Conservation (phyloP, 2,888 invertebrate genomes). For the Phania funesta region DNA sequence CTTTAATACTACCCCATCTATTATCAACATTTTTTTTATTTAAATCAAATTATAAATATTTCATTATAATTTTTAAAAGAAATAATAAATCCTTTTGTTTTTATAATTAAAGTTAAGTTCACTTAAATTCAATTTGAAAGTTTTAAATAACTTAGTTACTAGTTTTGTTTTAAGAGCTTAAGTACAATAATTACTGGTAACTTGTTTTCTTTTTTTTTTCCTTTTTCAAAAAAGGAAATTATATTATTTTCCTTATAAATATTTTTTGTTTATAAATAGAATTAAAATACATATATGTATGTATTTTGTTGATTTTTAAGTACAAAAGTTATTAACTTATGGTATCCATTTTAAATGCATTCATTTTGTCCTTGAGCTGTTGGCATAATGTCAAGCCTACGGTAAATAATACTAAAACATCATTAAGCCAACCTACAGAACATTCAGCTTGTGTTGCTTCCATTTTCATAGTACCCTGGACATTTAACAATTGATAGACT, state of each 20-base stretch:
- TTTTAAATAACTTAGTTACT: constrained; percentile 46
- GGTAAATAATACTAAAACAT: constrained; percentile 92
- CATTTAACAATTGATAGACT: constrained; percentile 91
- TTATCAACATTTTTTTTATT: constrained; percentile 19
- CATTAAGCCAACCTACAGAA: constrained; percentile 95
- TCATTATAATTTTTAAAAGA: constrained; percentile 5
- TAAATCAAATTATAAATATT: background rate
- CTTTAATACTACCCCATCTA: constrained; percentile 2
- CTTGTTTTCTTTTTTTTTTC: background rate
- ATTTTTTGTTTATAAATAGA: constrained; percentile 23
- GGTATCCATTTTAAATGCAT: constrained; percentile 70
- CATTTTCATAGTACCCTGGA: constrained; percentile 91
- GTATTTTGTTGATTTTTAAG: background rate
- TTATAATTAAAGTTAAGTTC: background rate
- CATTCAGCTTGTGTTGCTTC: constrained; percentile 95
- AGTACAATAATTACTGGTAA: constrained; percentile 44
- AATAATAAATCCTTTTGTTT: constrained; percentile 40
- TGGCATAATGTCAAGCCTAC: constrained; percentile 95
- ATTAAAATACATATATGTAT: background rate
- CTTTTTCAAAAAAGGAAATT: constrained; percentile 46
- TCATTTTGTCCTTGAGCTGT: constrained; percentile 96
- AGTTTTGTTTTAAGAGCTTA: constrained; percentile 31
- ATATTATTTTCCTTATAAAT: background rate
- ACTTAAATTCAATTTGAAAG: constrained; percentile 39
- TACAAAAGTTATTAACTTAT: constrained; percentile 66